Evolutionary conservation across 2,113 vertebrate genomes (phyloP).

Genomic region (Thomomys bottae): DNA sequence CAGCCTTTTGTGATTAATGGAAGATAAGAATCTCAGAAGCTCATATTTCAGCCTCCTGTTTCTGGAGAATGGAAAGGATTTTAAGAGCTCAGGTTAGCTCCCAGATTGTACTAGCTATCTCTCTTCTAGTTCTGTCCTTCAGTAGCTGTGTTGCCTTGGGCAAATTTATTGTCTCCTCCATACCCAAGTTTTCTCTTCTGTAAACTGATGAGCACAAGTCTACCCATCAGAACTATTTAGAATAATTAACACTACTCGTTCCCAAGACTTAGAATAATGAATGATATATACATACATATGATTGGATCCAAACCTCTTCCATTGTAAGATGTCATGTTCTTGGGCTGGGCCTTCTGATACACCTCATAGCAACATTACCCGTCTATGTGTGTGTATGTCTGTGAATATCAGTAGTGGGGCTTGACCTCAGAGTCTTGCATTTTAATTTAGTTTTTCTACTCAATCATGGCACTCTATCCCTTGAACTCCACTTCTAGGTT

Average conservation of each 20-base stretch:
- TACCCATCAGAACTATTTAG: neutral
- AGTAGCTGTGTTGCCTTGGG: neutral
- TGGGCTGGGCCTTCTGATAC: no score
- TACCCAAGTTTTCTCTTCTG: neutral
- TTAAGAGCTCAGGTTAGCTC: neutral
- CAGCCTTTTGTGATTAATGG: no score
- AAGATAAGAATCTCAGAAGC: no score
- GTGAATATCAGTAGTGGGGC: no score
- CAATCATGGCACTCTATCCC: no score
- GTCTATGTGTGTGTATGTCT: no score
- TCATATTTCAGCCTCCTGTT: no score
- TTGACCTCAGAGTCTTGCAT: no score
- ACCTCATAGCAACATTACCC: no score
- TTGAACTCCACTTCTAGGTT: no score
- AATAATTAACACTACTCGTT: conserved; percentile 15
- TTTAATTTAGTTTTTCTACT: no score
- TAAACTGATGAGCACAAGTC: neutral
- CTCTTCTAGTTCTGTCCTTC: neutral
- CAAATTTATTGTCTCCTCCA: conserved; percentile 5
- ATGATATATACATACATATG: neutral
- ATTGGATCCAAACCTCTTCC: neutral
- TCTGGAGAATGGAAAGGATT: neutral
- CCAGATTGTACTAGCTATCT: neutral
- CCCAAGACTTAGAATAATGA: neutral
- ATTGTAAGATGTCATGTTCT: neutral